Evolutionary conservation across 2,113 vertebrate species (phyloP), one percentile per base, ranked within the genome.

Genomic region (Chitala chitala): DNA sequence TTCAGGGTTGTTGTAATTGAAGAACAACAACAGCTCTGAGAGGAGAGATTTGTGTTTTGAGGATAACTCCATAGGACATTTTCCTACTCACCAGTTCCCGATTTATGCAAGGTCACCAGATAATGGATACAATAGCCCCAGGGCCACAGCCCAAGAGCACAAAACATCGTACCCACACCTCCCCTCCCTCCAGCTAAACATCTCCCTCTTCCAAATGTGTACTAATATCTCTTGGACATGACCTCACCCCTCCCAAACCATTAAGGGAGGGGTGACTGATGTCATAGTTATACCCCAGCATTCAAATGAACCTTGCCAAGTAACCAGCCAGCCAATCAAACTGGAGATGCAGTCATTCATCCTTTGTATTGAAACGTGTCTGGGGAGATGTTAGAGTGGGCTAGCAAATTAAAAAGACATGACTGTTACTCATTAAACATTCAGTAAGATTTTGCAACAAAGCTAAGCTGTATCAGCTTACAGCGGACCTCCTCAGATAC

Each of bases 341-440:
- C 42, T 8, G 15, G 24, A 55, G 33, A 26, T 40, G 26, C 64
- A 5, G 51, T 33, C 40, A 29, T 12, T 51, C 26, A 9, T 40
- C 42, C 53, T 44, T 33, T 68, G 54, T 42, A 33, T 26, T 24
- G 10, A 15, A 38, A 72, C 15, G 51, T 24, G 48, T 44, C 38
- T 50, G 48, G 38, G 26, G 58, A 40, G 38, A 50, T 24, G n/a
- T n/a, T n/a, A n/a, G n/a, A 75, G 51, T 22, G 40, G 73, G 13
- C 17, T 36, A 46, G 72, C 44, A 73, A 48, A n/a, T n/a, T 48
- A 69, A 69, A 12, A 63, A 73, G 44, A 51, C 29, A 15, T 59
- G 12, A 36, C 58, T 64, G 58, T 36, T 64, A 46, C 58, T 73
- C 58, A 36, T 69, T 69, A n/a, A 48, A 26, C 73, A 29, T 48